phyloP scores from a whole-genome alignment of 2,888 invertebrate species.

The Campopleginae sp. region DNA sequence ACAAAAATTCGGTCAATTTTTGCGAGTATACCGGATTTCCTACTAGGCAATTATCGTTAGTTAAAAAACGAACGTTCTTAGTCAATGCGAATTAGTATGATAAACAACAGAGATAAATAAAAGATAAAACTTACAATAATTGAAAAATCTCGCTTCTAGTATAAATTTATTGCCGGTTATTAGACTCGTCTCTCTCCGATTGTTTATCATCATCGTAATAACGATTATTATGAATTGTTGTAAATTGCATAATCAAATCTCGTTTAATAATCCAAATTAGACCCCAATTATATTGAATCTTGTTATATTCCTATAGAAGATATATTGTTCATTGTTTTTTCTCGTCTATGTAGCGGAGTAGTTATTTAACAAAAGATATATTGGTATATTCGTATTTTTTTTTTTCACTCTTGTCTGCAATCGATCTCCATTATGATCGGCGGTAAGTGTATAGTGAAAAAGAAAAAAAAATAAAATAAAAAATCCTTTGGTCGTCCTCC shows the following conservation, averaged over 20 bases:
- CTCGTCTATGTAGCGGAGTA: constrained; percentile 50
- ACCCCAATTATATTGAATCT: constrained; percentile 60
- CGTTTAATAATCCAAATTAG: constrained; percentile 53
- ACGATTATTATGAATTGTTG: constrained; percentile 43
- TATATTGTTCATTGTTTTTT: constrained; percentile 65
- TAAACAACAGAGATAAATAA: constrained; percentile 20
- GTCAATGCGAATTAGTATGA: constrained; percentile 64
- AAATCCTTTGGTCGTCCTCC: constrained; percentile 23
- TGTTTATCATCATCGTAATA: constrained; percentile 48
- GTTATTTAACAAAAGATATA: constrained; percentile 46
- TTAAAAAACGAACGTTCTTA: constrained; percentile 61
- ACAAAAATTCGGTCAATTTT: constrained; percentile 67
- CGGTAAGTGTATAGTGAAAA: constrained; percentile 18
- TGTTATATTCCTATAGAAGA: constrained; percentile 54
- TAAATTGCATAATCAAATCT: constrained; percentile 47
- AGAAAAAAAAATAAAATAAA: not conserved
- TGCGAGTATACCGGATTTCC: constrained; percentile 63
- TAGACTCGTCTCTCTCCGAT: constrained; percentile 54
- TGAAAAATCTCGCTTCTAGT: constrained; percentile 53
- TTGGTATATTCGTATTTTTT: constrained; percentile 12
- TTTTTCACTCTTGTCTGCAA: constrained; percentile 8
- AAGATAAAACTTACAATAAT: constrained; percentile 44
- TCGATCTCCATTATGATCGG: constrained; percentile 25
- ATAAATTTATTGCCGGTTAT: constrained; percentile 51
- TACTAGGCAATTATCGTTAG: constrained; percentile 67